Evolutionary conservation across 2,888 invertebrate species (phyloP).

Genomic region (Drosophila algonquin): DNA sequence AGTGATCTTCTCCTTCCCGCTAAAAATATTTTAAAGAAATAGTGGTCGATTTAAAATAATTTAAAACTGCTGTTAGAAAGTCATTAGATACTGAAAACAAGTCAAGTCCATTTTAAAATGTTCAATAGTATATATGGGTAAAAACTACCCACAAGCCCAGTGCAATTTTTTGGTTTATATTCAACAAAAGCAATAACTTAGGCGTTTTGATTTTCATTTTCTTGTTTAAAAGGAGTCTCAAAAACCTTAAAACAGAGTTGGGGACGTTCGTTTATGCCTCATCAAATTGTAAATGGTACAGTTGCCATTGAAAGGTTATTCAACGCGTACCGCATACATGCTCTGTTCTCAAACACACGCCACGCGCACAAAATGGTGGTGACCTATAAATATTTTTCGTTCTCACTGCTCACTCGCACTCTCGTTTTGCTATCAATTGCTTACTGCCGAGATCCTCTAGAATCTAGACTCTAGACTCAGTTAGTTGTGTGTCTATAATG

Average conservation of each 20-base stretch:
- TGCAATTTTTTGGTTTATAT: background rate
- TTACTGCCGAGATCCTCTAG: background rate
- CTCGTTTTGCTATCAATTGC: slow-evolving; percentile 38
- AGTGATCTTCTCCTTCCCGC: background rate
- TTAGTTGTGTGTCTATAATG: background rate
- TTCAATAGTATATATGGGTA: background rate
- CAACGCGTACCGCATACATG: background rate
- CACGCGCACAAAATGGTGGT: slow-evolving; percentile 57
- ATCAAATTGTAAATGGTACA: slow-evolving; percentile 17
- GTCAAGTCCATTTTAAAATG: background rate
- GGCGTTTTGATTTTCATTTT: background rate
- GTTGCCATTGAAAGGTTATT: slow-evolving; percentile 9
- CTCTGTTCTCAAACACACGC: background rate
- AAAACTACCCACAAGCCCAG: slow-evolving; percentile 2
- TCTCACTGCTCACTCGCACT: slow-evolving; percentile 3
- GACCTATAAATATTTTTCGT: slow-evolving; percentile 38
- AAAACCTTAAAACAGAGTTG: background rate
- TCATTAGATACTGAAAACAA: background rate
- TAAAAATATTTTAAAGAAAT: background rate
- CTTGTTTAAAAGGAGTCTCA: background rate
- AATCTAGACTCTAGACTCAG: background rate
- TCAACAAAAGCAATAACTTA: background rate
- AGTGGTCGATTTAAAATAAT: background rate
- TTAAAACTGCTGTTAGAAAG: background rate
- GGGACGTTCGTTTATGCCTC: background rate